These are phyloP conservation scores for Amblyornis subalaris DNA, from an alignment of 2,113 vertebrate genomes.

Conservation along the genomic window DNA sequence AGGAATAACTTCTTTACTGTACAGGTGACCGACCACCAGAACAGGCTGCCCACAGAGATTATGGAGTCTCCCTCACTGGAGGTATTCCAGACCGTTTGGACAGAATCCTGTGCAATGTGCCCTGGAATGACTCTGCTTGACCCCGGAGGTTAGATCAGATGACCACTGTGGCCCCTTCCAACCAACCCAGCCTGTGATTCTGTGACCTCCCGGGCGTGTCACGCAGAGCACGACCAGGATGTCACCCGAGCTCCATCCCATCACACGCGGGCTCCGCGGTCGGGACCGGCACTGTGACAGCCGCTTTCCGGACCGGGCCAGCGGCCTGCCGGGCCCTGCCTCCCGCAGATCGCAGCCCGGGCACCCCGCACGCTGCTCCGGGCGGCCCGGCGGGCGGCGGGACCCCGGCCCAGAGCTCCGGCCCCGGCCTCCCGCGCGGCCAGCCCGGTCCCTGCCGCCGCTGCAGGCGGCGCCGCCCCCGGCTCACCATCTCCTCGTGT, in stretches of 20 bases:
- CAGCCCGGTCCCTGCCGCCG: not conserved
- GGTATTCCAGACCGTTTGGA: not conserved
- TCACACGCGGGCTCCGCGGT: not conserved
- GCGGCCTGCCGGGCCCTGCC: not conserved
- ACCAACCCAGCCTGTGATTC: not conserved
- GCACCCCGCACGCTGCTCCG: not conserved
- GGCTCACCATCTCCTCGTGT: too few relatives aligned
- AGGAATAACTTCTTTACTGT: not conserved
- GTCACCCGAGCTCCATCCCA: not conserved
- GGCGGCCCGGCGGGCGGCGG: not conserved
- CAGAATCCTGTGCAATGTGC: not conserved
- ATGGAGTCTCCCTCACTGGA: not conserved
- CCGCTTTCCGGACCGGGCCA: accelerated
- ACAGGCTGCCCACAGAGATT: not conserved
- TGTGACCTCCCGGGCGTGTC: not conserved
- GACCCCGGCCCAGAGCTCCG: too few relatives aligned
- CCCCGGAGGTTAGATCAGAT: not conserved
- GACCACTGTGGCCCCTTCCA: not conserved
- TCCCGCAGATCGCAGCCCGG: not conserved
- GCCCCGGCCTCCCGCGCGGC: not conserved
- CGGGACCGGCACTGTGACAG: accelerated
- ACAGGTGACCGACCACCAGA: too few relatives aligned
- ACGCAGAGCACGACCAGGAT: too few relatives aligned
- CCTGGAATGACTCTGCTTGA: not conserved
- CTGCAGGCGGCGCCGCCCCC: not conserved